A percentile compares a stretch with the other conserved stretches of the same genome.
These are phyloP conservation scores for Calliscelio sp. DNA, from an alignment of 2,888 invertebrate species.

Conservation along the genomic window DNA sequence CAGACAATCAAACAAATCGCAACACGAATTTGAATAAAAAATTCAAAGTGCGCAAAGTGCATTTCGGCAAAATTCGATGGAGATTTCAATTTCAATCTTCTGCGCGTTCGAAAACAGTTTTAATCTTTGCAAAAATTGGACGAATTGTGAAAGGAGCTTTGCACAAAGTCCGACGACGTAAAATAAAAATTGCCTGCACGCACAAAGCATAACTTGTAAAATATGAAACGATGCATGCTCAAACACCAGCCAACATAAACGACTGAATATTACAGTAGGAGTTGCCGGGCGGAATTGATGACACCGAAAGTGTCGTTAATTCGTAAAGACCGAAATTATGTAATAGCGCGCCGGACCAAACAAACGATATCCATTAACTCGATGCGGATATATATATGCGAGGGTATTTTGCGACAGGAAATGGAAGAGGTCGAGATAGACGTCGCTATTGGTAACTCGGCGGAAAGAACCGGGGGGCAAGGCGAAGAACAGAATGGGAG, in stretches of 20 bases:
- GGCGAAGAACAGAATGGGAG: conserved; percentile 76
- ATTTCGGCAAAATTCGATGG: not conserved
- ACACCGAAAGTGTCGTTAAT: conserved; percentile 58
- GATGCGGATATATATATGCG: conserved; percentile 30
- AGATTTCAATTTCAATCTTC: not conserved
- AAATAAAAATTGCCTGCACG: not conserved
- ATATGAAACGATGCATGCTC: not conserved
- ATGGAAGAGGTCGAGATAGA: conserved; percentile 65
- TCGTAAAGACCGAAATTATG: conserved; percentile 57
- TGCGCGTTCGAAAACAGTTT: not conserved
- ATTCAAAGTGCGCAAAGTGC: not conserved
- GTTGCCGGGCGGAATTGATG: not conserved
- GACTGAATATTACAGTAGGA: not conserved
- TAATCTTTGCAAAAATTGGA: not conserved
- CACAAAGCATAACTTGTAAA: conserved; percentile 1
- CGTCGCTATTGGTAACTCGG: conserved; percentile 55
- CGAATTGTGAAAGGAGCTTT: not conserved
- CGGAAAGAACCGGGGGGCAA: conserved; percentile 65
- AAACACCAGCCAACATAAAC: not conserved
- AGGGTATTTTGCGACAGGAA: conserved; percentile 62
- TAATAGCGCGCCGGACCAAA: conserved; percentile 35
- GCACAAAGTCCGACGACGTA: not conserved
- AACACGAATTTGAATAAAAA: too few species aligned
- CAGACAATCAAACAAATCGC: too few species aligned
- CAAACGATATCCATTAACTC: conserved; percentile 56